phyloP scores from a whole-genome alignment of 2,113 vertebrate genomes.

The Ibidorhyncha struthersii region DNA sequence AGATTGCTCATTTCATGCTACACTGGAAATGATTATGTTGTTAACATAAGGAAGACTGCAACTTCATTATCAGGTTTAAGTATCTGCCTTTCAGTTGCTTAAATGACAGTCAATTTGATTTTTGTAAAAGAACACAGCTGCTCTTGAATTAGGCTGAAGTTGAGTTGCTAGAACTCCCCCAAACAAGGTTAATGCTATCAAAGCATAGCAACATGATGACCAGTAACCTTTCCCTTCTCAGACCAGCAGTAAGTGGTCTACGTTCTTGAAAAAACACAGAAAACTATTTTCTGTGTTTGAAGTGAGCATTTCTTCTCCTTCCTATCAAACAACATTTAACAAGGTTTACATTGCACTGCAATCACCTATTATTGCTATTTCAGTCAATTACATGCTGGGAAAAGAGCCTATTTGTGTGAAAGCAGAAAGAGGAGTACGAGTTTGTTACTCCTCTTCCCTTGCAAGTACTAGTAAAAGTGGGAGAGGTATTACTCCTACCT shows the following conservation, averaged over 20 bases:
- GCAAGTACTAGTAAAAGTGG: not conserved
- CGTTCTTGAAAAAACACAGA: not conserved
- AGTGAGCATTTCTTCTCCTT: not conserved
- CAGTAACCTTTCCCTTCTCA: not conserved
- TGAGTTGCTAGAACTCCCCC: not conserved
- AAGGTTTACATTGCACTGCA: not conserved
- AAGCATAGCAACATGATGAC: rapidly evolving
- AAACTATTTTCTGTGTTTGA: not conserved
- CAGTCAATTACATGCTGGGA: not conserved
- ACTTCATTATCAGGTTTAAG: slow-evolving; percentile 52
- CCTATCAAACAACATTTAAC: not conserved
- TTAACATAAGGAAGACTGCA: slow-evolving; percentile 35
- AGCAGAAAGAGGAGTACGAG: not conserved
- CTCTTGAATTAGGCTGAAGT: not conserved
- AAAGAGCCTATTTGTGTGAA: not conserved
- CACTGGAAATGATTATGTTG: slow-evolving; percentile 26
- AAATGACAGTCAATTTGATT: slow-evolving; percentile 34
- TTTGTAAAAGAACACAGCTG: not conserved
- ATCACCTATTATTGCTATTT: not conserved
- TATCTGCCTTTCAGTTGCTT: slow-evolving; percentile 8
- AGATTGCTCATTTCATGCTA: slow-evolving; percentile 50
- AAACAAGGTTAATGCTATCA: not conserved
- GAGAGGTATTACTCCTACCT: not conserved
- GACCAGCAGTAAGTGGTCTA: not conserved
- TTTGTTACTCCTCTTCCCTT: not conserved